Evolutionary conservation across 2,888 invertebrate species (phyloP).

Genomic region (Ceramica pisi): DNA sequence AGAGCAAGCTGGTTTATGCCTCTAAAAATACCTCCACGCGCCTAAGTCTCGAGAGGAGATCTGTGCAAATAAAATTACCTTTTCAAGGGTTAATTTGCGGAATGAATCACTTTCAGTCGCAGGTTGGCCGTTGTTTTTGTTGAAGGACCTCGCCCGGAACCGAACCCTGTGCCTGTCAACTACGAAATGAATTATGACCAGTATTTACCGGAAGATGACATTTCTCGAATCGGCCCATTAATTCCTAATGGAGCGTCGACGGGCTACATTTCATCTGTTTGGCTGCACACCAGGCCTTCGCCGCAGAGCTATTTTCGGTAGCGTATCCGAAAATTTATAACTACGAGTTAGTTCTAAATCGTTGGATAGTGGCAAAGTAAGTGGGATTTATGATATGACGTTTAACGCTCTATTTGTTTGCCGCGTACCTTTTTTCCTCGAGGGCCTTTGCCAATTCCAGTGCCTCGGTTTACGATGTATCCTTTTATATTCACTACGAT

Average conservation of each 20-base stretch:
- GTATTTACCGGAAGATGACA: slow-evolving; percentile 89
- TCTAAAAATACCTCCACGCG: slow-evolving; percentile 64
- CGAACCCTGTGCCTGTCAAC: slow-evolving; percentile 69
- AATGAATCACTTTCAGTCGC: slow-evolving; percentile 82
- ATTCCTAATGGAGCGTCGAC: slow-evolving; percentile 89
- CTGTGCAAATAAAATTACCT: slow-evolving; percentile 75
- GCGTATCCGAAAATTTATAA: slow-evolving; percentile 88
- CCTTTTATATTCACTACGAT: slow-evolving; percentile 32
- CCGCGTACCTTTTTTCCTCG: slow-evolving; percentile 63
- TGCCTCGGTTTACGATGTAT: slow-evolving; percentile 38
- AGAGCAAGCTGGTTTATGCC: slow-evolving; percentile 65
- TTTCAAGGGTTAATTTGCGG: slow-evolving; percentile 79
- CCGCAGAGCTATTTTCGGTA: slow-evolving; percentile 88
- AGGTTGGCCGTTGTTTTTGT: slow-evolving; percentile 77
- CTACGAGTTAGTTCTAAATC: slow-evolving; percentile 89
- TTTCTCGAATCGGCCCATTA: slow-evolving; percentile 89
- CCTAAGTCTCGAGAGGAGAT: slow-evolving; percentile 39
- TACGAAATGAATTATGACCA: slow-evolving; percentile 83
- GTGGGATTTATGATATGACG: slow-evolving; percentile 85
- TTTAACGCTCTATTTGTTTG: slow-evolving; percentile 83
- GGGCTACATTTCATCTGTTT: slow-evolving; percentile 89
- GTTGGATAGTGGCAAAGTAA: slow-evolving; percentile 86
- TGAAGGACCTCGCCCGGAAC: slow-evolving; percentile 58
- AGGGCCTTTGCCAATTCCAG: slow-evolving; percentile 64
- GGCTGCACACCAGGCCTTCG: slow-evolving; percentile 85